Evolutionary conservation across 2,797 vertebrate species (phyloP).

Genomic region (Rhyacichthys aspro): DNA sequence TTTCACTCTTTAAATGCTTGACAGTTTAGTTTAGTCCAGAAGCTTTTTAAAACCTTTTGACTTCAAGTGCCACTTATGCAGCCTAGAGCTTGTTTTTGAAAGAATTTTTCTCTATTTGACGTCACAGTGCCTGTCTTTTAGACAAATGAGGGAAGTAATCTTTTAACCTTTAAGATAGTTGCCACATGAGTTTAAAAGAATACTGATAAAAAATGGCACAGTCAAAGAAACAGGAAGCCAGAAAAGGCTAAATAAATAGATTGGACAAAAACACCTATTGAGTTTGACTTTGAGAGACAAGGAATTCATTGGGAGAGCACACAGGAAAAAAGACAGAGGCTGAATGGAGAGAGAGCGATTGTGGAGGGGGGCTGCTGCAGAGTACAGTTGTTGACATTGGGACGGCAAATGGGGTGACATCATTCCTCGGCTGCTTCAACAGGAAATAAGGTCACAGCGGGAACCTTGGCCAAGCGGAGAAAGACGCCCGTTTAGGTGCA

Average conservation of each 20-base stretch:
- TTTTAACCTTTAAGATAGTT: conserved; percentile 26
- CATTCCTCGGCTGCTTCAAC: conserved; percentile 70
- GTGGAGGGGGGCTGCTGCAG: conserved; percentile 7
- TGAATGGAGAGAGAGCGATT: conserved; percentile 23
- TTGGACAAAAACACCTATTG: conserved; percentile 20
- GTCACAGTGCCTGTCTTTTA: conserved; percentile 3
- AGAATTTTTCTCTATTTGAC: conserved; percentile 4
- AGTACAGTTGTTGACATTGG: conserved; percentile 70
- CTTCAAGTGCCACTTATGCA: neutral
- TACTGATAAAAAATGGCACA: neutral
- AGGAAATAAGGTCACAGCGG: conserved; percentile 83
- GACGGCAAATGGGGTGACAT: conserved; percentile 71
- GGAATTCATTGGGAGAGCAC: conserved; percentile 21
- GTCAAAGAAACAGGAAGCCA: conserved; percentile 31
- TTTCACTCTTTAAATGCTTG: too few relatives aligned
- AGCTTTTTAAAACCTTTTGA: conserved; percentile 2
- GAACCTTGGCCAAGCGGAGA: conserved; percentile 69
- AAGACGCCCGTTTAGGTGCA: conserved; percentile 56
- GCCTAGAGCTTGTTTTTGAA: conserved; percentile 4
- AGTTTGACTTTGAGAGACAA: conserved; percentile 30
- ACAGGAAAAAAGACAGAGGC: conserved; percentile 3
- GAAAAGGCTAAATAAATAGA: conserved; percentile 36
- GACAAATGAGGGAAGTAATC: conserved; percentile 18
- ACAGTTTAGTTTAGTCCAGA: neutral
- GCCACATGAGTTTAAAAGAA: neutral